Evolutionary conservation across 92 coral and sea anemone genomes (phyloP).

Genomic region (Heliopora coerulea): DNA sequence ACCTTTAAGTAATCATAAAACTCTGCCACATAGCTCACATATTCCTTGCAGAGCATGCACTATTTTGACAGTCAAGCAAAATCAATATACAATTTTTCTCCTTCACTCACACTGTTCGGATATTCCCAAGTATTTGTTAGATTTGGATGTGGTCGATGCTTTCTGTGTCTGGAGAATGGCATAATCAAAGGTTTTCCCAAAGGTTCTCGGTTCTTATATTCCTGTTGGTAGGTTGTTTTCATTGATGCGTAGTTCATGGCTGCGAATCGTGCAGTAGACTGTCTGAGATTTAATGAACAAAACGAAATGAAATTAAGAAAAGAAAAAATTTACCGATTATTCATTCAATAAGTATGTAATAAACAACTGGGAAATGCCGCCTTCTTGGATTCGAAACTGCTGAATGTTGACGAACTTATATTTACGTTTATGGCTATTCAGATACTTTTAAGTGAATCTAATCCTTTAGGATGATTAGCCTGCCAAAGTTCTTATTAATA

Average conservation of each 20-base stretch:
- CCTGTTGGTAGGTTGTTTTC: slow-evolving; percentile 80
- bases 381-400: no score
- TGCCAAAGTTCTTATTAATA: no score
- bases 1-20: no score
- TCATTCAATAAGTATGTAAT: no score
- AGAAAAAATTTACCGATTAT: neutral
- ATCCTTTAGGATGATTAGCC: no score
- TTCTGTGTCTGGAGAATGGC: slow-evolving; percentile 87
- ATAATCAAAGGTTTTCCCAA: slow-evolving; percentile 72
- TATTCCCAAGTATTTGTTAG: slow-evolving; percentile 75
- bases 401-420: no score
- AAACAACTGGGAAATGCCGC: no score
- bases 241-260: slow-evolving; percentile 74
- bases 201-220: slow-evolving; percentile 72
- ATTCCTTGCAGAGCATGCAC: no score
- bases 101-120: slow-evolving; percentile 76
- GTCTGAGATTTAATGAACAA: slow-evolving; percentile 40
- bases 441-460: no score
- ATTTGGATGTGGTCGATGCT: slow-evolving; percentile 85
- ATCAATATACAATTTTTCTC: neutral
- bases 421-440: no score
- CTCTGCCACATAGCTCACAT: no score
- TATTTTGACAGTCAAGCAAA: no score
- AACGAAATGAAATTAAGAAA: neutral
- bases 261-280: slow-evolving; percentile 78